Evolutionary conservation across 2,113 vertebrate genomes (phyloP), one percentile per base, ranked within the genome.

Genomic region (Poecilia latipinna): DNA sequence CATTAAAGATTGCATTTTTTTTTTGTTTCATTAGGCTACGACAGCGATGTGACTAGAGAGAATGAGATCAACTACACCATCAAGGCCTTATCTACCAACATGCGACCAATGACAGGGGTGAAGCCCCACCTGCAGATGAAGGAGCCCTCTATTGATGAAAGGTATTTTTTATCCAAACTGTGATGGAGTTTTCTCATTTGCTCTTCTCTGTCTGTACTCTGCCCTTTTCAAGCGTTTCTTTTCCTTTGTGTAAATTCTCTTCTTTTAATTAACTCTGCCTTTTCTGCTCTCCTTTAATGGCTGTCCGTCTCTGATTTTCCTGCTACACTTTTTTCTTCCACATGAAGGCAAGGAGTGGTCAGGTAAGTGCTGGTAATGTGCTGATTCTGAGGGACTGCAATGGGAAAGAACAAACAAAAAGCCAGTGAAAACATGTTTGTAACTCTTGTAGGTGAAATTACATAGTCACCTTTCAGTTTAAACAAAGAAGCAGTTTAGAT

Each of bases 61-160:
- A 99, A 98, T 85, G 98, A 99, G 94, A 96, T 96, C 88, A 97
- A 90, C 92, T 99, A 99, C 86, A 97, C 96, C 95, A 96, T 99
- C 88, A 98, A 97, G 95, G 97, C 97, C 96, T 98, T 98, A 96
- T 97, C 97, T 83, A 96, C 96, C 83, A 99, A 96, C 90, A 95
- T 98, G 90, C 95, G 96, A 87, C 96, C 96, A 57, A 99, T 98
- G 97, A 95, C 95, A 71, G 98, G 97, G 82, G 94, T 97, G 85
- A 99, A 99, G 84, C 98, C 98, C 82, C 97, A 98, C 91, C 84
- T 99, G 79, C 98, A 99, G 84, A 96, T 97, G 82, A 99, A 99
- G 86, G 98, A 99, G 84, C 96, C 96, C 26, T 96, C 97, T 60
- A 79, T 96, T 84, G 98, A 99, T 83, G 98, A 99, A 94, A 98